Evolutionary conservation across 2,113 vertebrate genomes (phyloP).

Genomic region (Hippocampus guttulatus): DNA sequence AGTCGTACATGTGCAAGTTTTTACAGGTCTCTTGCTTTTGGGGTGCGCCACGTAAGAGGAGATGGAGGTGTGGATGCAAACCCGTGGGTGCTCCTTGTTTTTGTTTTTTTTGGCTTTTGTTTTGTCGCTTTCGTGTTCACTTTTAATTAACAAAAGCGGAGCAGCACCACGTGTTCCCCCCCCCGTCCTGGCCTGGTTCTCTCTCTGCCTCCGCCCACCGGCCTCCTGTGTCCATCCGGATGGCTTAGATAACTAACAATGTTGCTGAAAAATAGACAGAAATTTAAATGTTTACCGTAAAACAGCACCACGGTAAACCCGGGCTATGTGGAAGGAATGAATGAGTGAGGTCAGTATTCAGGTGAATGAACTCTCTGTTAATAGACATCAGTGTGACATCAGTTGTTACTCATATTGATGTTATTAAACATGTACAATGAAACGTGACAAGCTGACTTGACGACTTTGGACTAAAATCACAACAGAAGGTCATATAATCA

Average conservation of each 20-base stretch:
- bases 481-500: background rate
- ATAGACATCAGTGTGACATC: background rate
- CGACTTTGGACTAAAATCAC: background rate
- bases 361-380: background rate
- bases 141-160: conserved; percentile 58
- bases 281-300: background rate
- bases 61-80: conserved; percentile 5
- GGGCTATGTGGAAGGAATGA: background rate
- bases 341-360: background rate
- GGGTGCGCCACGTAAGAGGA: conserved; percentile 36
- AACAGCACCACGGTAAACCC: background rate
- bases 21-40: conserved; percentile 1
- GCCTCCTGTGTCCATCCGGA: background rate
- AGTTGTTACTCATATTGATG: background rate
- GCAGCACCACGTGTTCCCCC: conserved; percentile 65
- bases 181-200: conserved; percentile 12
- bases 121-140: conserved; percentile 24
- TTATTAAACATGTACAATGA: background rate
- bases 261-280: background rate
- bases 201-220: conserved; percentile 46
- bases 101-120: background rate
- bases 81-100: conserved; percentile 22
- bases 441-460: background rate
- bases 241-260: background rate
- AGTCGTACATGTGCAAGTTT: conserved; percentile 2